Evolutionary conservation across 2,113 vertebrate genomes (phyloP), one percentile per base, ranked within the genome.

Genomic region (Grus americana): DNA sequence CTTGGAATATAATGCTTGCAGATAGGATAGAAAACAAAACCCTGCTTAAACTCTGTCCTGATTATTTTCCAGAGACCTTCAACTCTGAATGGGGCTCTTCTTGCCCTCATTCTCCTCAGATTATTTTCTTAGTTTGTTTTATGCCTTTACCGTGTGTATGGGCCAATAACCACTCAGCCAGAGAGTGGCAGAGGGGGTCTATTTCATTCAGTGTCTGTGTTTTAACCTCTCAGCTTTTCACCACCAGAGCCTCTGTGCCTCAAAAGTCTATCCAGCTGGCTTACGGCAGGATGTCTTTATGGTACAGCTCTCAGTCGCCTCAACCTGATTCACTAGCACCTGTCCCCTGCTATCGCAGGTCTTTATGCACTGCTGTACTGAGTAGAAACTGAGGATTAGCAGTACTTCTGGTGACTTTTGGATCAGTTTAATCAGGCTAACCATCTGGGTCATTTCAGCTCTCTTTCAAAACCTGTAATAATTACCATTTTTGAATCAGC

Each of bases 371-470:
- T 76, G 58, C 40, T 90, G n/a, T 34, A 78, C 24, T 21, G 63
- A 62, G 10, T 3, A 62, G 59, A 92, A 95, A 67, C 8, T 62
- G 40, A 78, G 55, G 59, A 83, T 79, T 75, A 87, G 61, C 40
- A 75, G 67, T 91, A 84, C 80, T 88, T 90, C 93, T 92, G 52
- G 75, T 94, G 79, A 88, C 93, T 94, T 97, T 84, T 93, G 84
- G 81, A 93, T 97, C 93, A 87, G 63, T 88, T 97, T 95, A 95
- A 92, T 95, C 24, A 8, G 68, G 79, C 86, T 96, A 95, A 97
- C 94, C 96, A 96, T 96, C 96, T 97, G 95, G 88, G 86, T 97
- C 88, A 96, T 96, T 98, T 97, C 82, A 91, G 63, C 89, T 97
- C 78, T 92, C 86, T 96, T 95, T 96, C 83, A 66, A 97, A 84